Evolutionary conservation across 1,140 invertebrate species (phyloP), one percentile per base, ranked within the genome.

Genomic region (Listronotus oregonensis): DNA sequence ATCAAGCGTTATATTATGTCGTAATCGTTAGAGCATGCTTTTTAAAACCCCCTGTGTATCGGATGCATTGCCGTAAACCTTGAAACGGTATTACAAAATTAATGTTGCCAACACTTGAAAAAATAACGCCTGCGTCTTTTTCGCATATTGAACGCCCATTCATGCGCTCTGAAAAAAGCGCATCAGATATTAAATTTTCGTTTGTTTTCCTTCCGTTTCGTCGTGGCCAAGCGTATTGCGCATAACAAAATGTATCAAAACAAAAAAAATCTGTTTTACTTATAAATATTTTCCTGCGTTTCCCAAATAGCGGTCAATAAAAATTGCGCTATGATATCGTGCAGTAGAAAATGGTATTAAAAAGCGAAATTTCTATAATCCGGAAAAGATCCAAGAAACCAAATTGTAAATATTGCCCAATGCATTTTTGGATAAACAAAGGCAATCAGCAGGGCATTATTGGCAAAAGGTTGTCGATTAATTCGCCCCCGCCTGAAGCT

Each of bases 391-490:
- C 14, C 32, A 40, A 58, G 55, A 58, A 3, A 57, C 46, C 32
- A 49, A 10, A 27, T 15, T 10, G 31, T 59, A 49, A 61, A 44
- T 32, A 39, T 39, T 57, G 39, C 50, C 54, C 39, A 34, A 64
- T 64, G 63, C 63, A 64, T 64, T 64, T 64, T 64, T 64, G 63
- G 63, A 64, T 64, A 49, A 64, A 64, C 37, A 64, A 64, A 50
- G 47, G 63, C 6, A 64, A 58, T 42, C 63, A 64, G 31, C 62
- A 64, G 52, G 63, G 60, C 60, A 63, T 55, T 63, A 63, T 55
- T 63, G 60, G 60, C 60, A 37, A 21, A 63, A 51, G 40, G 32
- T 61, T 61, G 60, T 63, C 40, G 47, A 31, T 63, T 63, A 37
- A 50, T 63, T 63, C 60, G 60, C 34, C 60, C 42, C 60, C 60